A percentile compares a stretch with the other conserved stretches of the same genome.
phyloP scores from a whole-genome alignment of 2,113 vertebrate species.

The Catharus bicknelli region DNA sequence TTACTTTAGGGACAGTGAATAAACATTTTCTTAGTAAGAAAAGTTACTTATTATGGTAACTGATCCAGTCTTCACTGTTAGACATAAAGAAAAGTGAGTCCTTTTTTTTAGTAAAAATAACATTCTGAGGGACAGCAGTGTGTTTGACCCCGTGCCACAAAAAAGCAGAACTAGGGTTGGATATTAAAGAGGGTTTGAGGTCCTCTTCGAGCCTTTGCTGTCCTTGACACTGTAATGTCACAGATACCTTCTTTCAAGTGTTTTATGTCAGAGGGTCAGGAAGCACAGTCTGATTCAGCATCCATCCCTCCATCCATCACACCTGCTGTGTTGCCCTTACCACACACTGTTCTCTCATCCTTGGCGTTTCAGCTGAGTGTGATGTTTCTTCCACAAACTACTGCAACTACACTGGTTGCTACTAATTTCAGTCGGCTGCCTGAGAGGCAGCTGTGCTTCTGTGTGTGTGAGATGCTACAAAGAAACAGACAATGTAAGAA shows the following conservation, averaged over 20 bases:
- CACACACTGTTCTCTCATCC: fast-evolving
- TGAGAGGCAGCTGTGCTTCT: not conserved
- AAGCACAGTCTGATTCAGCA: not conserved
- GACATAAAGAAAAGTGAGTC: not conserved
- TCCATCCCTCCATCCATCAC: not conserved
- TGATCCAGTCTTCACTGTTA: not conserved
- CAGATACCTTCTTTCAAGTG: not conserved
- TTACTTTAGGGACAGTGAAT: not conserved
- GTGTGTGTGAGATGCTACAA: not conserved
- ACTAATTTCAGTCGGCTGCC: not conserved
- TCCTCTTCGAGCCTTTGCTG: not conserved
- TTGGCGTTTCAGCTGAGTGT: fast-evolving
- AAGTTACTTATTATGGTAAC: not conserved
- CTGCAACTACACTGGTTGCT: not conserved
- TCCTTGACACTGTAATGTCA: not conserved
- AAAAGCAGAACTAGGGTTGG: not conserved
- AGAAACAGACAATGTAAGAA: not conserved
- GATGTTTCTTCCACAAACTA: not conserved
- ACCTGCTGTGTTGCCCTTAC: not conserved
- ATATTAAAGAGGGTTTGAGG: not conserved
- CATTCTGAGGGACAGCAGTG: not conserved
- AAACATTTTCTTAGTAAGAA: not conserved
- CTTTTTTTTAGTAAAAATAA: not conserved
- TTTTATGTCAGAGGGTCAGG: not conserved
- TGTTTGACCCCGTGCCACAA: not conserved